Percentiles rank a stretch among this genome's conserved stretches.
phyloP scores from a whole-genome alignment of 1,140 invertebrate species.

The Elysia chlorotica region DNA sequence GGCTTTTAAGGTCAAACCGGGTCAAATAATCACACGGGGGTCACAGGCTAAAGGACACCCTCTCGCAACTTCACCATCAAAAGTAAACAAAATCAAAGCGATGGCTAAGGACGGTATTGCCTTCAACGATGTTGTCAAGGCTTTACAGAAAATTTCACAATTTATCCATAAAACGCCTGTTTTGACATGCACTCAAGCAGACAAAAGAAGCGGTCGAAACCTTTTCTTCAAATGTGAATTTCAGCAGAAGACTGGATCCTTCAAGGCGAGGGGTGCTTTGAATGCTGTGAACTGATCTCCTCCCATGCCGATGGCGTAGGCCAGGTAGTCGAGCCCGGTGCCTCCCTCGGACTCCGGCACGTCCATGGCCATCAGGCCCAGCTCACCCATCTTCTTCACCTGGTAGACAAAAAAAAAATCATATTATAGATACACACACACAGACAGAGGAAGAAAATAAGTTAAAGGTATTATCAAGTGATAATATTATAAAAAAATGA shows the following conservation, averaged over 20 bases:
- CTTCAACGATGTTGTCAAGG: slow-evolving; percentile 34
- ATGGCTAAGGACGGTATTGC: slow-evolving; percentile 1
- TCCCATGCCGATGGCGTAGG: slow-evolving; percentile 94
- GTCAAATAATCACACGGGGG: no score
- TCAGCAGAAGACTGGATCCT: slow-evolving; percentile 61
- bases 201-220: slow-evolving; percentile 40
- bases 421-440: no score
- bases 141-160: slow-evolving; percentile 36
- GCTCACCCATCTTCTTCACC: slow-evolving; percentile 88
- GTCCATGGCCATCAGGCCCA: slow-evolving; percentile 85
- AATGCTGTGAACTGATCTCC: slow-evolving; percentile 74
- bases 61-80: no score
- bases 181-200: slow-evolving; percentile 38
- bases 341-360: slow-evolving; percentile 85
- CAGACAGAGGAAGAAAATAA: no score
- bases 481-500: no score
- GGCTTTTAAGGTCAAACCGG: no score
- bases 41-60: no score
- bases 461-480: no score
- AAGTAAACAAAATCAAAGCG: no score
- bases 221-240: slow-evolving; percentile 60
- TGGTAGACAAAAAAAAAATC: no score
- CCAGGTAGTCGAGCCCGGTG: slow-evolving; percentile 86
- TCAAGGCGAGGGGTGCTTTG: slow-evolving; percentile 58
- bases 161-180: slow-evolving; percentile 50